These are phyloP conservation scores for Nymphalis c-album DNA, from an alignment of 2,888 invertebrate species.

Conservation along the genomic window DNA sequence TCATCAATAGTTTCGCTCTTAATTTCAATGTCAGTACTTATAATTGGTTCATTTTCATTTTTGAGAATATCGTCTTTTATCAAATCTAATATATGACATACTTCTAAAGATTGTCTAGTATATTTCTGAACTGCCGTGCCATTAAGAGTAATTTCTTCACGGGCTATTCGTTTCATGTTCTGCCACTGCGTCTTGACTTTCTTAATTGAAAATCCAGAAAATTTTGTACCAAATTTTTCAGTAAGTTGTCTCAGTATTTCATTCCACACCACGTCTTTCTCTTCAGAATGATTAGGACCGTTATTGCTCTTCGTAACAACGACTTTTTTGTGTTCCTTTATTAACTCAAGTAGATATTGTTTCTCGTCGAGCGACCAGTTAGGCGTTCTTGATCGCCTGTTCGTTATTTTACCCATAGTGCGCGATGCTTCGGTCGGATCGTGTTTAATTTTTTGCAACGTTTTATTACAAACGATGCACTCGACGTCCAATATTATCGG, in stretches of 20 bases:
- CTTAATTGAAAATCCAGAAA: conserved; percentile 66
- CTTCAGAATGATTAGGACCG: conserved; percentile 71
- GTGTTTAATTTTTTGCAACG: conserved; percentile 76
- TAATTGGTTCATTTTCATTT: conserved; percentile 55
- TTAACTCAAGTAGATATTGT: conserved; percentile 72
- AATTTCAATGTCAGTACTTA: conserved; percentile 65
- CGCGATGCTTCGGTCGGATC: conserved; percentile 52
- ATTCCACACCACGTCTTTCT: conserved; percentile 74
- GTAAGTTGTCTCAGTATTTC: conserved; percentile 65
- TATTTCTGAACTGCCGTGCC: conserved; percentile 59
- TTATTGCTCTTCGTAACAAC: conserved; percentile 70
- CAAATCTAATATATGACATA: conserved; percentile 66
- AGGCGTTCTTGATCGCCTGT: conserved; percentile 67
- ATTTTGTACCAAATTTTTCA: conserved; percentile 67
- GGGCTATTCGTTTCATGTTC: conserved; percentile 76
- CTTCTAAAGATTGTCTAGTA: conserved; percentile 65
- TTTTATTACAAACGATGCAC: conserved; percentile 79
- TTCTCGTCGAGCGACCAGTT: conserved; percentile 77
- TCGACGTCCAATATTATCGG: conserved; percentile 75
- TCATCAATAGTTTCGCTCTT: conserved; percentile 74
- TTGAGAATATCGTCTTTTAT: conserved; percentile 60
- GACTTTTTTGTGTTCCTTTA: conserved; percentile 67
- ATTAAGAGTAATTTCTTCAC: conserved; percentile 65
- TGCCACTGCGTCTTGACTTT: conserved; percentile 79
- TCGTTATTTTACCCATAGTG: conserved; percentile 69